phyloP scores from a whole-genome alignment of 2,797 vertebrate species.

The Clarias pachynema region DNA sequence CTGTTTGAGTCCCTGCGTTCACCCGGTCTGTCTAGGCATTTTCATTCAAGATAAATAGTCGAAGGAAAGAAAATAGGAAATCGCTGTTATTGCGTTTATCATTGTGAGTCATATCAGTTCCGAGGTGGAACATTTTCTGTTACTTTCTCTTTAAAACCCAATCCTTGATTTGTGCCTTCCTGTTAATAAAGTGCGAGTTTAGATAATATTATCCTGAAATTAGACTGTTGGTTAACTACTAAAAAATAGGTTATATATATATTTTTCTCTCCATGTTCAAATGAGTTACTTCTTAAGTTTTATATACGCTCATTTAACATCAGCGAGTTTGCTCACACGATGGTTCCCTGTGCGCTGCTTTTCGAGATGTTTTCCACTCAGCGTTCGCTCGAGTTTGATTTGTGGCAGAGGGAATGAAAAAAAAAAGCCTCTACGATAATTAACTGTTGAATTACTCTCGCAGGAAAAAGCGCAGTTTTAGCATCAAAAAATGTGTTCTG shows the following conservation, averaged over 20 bases:
- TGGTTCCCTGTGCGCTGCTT: slow-evolving; percentile 32
- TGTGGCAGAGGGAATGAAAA: slow-evolving; percentile 44
- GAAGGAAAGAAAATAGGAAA: not conserved
- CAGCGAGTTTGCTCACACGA: not conserved
- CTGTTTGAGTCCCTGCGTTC: slow-evolving; percentile 75
- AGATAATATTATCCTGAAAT: not conserved
- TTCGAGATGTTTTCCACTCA: slow-evolving; percentile 39
- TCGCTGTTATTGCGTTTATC: not conserved
- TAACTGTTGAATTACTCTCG: slow-evolving; percentile 71
- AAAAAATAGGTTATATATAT: not conserved
- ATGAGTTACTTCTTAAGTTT: slow-evolving; percentile 4
- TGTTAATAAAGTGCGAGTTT: not conserved
- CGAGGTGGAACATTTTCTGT: slow-evolving; percentile 5
- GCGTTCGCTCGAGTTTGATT: slow-evolving; percentile 61
- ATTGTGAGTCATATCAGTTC: not conserved
- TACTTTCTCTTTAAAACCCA: not conserved
- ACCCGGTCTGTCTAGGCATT: not conserved
- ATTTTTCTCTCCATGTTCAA: not conserved
- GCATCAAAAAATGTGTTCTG: slow-evolving; percentile 62
- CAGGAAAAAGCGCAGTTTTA: slow-evolving; percentile 69
- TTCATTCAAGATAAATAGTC: not conserved
- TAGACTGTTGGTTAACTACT: not conserved
- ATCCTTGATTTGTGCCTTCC: not conserved
- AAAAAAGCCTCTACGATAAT: slow-evolving; percentile 66
- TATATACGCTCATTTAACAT: slow-evolving; percentile 23